Conservation (phyloP, 2,113 vertebrate species). For the Lethenteron reissneri region DNA sequence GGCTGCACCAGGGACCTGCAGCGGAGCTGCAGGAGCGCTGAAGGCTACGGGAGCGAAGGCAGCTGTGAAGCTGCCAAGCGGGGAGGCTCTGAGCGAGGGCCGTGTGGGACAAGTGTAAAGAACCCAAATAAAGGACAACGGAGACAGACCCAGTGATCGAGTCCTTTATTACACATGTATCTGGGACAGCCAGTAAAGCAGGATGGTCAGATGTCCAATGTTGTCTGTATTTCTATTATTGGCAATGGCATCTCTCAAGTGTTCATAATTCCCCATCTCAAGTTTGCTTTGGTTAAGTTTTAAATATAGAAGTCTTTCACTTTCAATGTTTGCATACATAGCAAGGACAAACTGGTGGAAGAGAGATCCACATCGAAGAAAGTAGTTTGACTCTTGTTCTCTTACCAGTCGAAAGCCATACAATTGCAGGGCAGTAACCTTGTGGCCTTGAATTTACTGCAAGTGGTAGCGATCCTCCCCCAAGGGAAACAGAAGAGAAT, state of each 20-base stretch:
- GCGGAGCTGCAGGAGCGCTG: too few species aligned
- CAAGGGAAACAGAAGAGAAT: neutral
- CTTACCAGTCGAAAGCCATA: neutral
- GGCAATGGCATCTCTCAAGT: neutral
- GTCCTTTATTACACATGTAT: neutral
- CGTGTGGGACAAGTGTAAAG: too few species aligned
- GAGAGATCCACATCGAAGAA: neutral
- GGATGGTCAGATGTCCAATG: conserved; percentile 1
- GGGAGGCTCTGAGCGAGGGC: too few species aligned
- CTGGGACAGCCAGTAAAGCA: neutral
- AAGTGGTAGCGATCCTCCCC: conserved; percentile 3
- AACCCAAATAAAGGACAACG: too few species aligned
- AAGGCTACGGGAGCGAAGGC: too few species aligned
- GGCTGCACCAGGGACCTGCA: too few species aligned
- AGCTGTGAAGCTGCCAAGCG: too few species aligned
- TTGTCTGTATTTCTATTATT: neutral
- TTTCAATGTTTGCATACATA: too few species aligned
- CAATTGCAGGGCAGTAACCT: neutral
- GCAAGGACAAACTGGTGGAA: neutral
- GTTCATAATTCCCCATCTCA: neutral
- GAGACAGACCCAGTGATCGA: too few species aligned
- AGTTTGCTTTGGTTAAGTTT: conserved; percentile 4
- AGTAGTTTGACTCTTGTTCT: neutral
- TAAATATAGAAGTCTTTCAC: neutral
- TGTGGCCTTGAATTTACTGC: neutral